Base-by-base conservation (phyloP, 2,113 vertebrate species). In the Elephantulus edwardii region DNA sequence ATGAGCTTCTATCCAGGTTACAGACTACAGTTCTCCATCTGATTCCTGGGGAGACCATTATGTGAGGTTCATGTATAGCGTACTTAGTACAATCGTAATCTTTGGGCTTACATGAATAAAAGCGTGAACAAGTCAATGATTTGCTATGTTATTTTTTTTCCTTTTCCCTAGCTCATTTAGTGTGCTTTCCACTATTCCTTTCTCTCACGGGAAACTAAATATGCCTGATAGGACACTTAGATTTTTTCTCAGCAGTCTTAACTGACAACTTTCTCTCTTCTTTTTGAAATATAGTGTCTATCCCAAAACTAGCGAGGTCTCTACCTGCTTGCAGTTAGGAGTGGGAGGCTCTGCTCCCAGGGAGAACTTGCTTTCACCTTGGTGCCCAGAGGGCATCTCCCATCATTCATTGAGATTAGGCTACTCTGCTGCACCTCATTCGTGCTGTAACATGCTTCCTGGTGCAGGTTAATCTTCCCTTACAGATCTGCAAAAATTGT, bases 401-500 rank as follows among this genome's bases (percentile, higher is more conserved):
- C 58, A 89, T 93, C 44, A 81, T 54, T 92, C 70, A 54, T 83
- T 94, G 82, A 75, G 56, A 94, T 88, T 75, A 90, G 19, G 24
- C 40, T 52, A 81, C 82, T 75, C 92, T 83, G 52, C 92, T 83
- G 52, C 86, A 44, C 64, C 38, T 77, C 89, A 92, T 93, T 92
- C 91, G 74, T 84, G 70, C 91, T 94, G 84, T 77, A 86, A 24
- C n/a, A 71, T 91, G 89, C 83, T 91, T 89, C 72, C 26, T 33
- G 12, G 56, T 89, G 35, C 56, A 76, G 56, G 64, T 92, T 96
- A 92, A 95, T 94, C 94, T 90, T 28, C 64, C 93, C 38, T 77
- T 70, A 66, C 48, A 87, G 56, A 78, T 82, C 60, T 88, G 88
- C 56, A 83, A 89, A 92, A 91, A 93, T 86, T 90, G 58, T 93